Conservation (phyloP, 1,140 invertebrate species). For the Drosophila equinoxialis region DNA sequence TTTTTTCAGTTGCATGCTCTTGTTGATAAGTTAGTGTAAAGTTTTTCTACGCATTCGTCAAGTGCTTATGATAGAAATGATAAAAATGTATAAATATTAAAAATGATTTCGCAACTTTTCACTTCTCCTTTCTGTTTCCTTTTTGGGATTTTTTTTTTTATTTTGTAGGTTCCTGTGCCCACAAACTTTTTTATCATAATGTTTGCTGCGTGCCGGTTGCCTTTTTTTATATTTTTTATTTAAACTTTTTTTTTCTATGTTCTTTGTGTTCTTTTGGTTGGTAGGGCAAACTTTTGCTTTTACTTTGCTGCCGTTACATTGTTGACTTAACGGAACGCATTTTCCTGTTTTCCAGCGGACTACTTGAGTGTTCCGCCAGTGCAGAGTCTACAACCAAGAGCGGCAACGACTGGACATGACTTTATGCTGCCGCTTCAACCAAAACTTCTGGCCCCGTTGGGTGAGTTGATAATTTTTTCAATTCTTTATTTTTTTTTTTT, state of each 20-base stretch:
- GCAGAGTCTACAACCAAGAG: constrained; percentile 85
- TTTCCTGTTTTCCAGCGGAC: constrained; percentile 70
- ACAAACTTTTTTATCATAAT: constrained; percentile 58
- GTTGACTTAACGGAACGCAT: constrained; percentile 57
- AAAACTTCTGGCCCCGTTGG: constrained; percentile 84
- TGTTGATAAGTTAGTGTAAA: constrained; percentile 23
- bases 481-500: background rate
- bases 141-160: constrained; percentile 12
- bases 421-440: constrained; percentile 87
- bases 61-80: constrained; percentile 36
- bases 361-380: constrained; percentile 79
- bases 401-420: constrained; percentile 87
- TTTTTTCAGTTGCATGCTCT: constrained; percentile 7
- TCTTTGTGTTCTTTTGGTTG: constrained; percentile 45
- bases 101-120: constrained; percentile 67
- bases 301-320: constrained; percentile 50
- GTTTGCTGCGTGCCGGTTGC: constrained; percentile 32
- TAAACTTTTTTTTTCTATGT: constrained; percentile 27
- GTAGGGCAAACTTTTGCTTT: constrained; percentile 55
- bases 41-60: constrained; percentile 25
- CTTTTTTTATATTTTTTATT: constrained; percentile 53
- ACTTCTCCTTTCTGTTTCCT: constrained; percentile 16
- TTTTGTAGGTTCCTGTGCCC: constrained; percentile 23
- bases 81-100: constrained; percentile 43
- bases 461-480: constrained; percentile 64